A percentile compares a stretch with the other conserved stretches of the same genome.
Conservation (phyloP, 1,140 invertebrate species). For the Pinna nobilis region DNA sequence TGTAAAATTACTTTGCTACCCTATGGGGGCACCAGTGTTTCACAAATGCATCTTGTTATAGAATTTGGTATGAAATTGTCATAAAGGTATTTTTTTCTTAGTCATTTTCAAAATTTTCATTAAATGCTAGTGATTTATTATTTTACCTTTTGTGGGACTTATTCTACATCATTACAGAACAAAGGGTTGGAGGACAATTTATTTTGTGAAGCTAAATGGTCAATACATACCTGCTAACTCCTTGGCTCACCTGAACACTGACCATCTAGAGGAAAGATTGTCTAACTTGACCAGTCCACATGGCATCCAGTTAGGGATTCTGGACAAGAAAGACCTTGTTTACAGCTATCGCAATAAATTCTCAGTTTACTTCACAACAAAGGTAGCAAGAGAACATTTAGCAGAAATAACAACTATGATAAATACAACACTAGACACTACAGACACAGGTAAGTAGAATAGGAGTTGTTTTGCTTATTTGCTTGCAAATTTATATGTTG, state of each 20-base stretch:
- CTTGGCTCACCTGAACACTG: background rate
- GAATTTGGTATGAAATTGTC: too few relatives aligned
- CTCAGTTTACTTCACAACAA: slow-evolving; percentile 22
- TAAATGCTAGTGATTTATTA: too few relatives aligned
- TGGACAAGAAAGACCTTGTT: slow-evolving; percentile 9
- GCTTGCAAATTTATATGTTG: too few relatives aligned
- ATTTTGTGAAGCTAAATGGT: slow-evolving; percentile 40
- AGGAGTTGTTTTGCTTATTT: too few relatives aligned
- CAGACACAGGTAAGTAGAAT: too few relatives aligned
- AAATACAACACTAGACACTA: background rate
- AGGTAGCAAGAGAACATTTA: slow-evolving; percentile 20
- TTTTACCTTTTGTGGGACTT: too few relatives aligned
- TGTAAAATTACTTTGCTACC: too few relatives aligned
- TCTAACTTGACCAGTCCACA: slow-evolving; percentile 6
- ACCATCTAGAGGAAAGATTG: background rate
- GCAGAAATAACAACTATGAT: background rate
- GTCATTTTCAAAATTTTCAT: too few relatives aligned
- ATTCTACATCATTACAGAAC: slow-evolving; percentile 7
- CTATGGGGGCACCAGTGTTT: too few relatives aligned
- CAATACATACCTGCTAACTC: slow-evolving; percentile 21
- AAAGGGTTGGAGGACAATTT: slow-evolving; percentile 29
- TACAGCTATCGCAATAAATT: slow-evolving; percentile 31
- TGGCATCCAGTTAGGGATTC: background rate
- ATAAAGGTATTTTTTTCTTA: too few relatives aligned
- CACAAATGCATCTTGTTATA: background rate